phyloP scores from a whole-genome alignment of 2,113 vertebrate species.

The Osmerus mordax region DNA sequence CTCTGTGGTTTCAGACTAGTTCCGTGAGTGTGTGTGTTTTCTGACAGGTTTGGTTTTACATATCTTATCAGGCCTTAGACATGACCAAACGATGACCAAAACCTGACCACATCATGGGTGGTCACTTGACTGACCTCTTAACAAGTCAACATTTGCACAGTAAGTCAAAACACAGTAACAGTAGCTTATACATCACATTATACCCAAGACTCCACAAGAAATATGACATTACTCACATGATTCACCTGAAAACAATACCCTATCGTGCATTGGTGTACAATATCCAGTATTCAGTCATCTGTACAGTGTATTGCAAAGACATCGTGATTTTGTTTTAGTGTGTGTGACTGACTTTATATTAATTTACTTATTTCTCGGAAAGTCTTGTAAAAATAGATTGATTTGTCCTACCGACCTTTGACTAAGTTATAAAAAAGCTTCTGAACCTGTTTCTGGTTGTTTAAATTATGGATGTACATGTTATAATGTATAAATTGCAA shows the following conservation, averaged over 20 bases:
- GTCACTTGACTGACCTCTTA: background rate
- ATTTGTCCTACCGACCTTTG: slow-evolving; percentile 33
- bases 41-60: background rate
- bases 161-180: slow-evolving; percentile 57
- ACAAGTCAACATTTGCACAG: slow-evolving; percentile 54
- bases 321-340: slow-evolving; percentile 52
- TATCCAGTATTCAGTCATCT: slow-evolving; percentile 57
- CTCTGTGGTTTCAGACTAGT: background rate
- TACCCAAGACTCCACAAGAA: slow-evolving; percentile 60
- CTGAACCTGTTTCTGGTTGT: slow-evolving; percentile 21
- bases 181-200: slow-evolving; percentile 59
- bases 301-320: slow-evolving; percentile 66
- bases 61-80: slow-evolving; percentile 30
- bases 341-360: slow-evolving; percentile 46
- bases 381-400: slow-evolving; percentile 70
- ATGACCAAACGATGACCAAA: slow-evolving; percentile 62
- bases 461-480: background rate
- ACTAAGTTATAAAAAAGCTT: slow-evolving; percentile 54
- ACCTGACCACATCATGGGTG: slow-evolving; percentile 45
- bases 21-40: background rate
- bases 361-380: slow-evolving; percentile 53
- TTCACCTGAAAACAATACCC: slow-evolving; percentile 62
- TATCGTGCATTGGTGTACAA: slow-evolving; percentile 51
- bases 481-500: background rate
- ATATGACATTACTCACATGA: slow-evolving; percentile 58